These are phyloP conservation scores for Platycheirus albimanus DNA, from an alignment of 2,888 invertebrate species.

Conservation along the genomic window DNA sequence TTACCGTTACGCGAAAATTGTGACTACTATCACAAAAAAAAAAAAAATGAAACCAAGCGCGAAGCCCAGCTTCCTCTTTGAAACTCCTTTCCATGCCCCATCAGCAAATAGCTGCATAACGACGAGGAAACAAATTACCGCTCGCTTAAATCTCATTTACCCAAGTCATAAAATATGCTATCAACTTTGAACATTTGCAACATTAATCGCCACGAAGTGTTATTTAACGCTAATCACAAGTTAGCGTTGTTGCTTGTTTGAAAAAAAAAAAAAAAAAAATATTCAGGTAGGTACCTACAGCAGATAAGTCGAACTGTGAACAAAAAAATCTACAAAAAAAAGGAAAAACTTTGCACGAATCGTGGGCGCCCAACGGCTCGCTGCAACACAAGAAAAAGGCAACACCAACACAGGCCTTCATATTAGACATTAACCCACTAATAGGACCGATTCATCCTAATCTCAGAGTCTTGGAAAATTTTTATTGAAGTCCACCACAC, in stretches of 20 bases:
- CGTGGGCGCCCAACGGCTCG: constrained; percentile 67
- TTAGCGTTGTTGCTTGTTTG: constrained; percentile 66
- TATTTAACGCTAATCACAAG: constrained; percentile 74
- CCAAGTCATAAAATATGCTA: constrained; percentile 65
- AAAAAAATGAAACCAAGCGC: constrained; percentile 15
- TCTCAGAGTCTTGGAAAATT: constrained; percentile 31
- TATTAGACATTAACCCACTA: constrained; percentile 73
- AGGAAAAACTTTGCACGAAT: constrained; percentile 59
- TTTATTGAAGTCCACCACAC: constrained; percentile 12
- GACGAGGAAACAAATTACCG: constrained; percentile 72
- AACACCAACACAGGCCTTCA: constrained; percentile 58
- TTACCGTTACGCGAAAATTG: constrained; percentile 65
- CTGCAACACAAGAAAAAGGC: constrained; percentile 33
- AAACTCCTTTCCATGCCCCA: constrained; percentile 6
- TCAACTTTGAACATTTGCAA: constrained; percentile 74
- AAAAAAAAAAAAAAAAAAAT: constrained; percentile 13
- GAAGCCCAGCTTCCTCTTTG: constrained; percentile 27
- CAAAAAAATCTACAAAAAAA: constrained; percentile 16
- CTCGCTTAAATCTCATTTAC: constrained; percentile 72
- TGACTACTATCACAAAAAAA: constrained; percentile 43
- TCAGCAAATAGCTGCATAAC: constrained; percentile 18
- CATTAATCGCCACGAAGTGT: constrained; percentile 74
- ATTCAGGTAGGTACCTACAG: neutral
- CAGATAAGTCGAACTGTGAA: constrained; percentile 19
- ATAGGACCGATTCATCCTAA: constrained; percentile 71